These are phyloP conservation scores for Choreutis nemorana DNA, from an alignment of 2,888 invertebrate genomes.

Conservation along the genomic window DNA sequence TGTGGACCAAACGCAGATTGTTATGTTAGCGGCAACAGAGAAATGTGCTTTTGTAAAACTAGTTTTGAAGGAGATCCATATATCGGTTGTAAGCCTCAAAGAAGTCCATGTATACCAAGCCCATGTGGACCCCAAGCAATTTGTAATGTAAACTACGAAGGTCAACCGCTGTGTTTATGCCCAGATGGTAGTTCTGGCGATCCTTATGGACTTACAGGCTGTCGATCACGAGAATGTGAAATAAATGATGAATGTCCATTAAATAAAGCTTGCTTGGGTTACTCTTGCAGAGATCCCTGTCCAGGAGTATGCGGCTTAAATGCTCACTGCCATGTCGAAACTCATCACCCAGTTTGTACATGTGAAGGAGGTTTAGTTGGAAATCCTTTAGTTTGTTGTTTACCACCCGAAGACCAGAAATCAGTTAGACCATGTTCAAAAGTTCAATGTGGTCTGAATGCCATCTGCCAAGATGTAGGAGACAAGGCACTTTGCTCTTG, in stretches of 20 bases:
- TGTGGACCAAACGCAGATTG: constrained; percentile 86
- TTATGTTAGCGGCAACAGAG: constrained; percentile 81
- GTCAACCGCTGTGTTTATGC: constrained; percentile 77
- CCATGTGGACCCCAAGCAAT: constrained; percentile 83
- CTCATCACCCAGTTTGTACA: constrained; percentile 82
- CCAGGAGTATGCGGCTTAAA: constrained; percentile 82
- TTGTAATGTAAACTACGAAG: constrained; percentile 73
- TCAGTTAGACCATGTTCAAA: constrained; percentile 73
- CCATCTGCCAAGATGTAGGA: constrained; percentile 75
- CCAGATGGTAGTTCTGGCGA: constrained; percentile 79
- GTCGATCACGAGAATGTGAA: constrained; percentile 82
- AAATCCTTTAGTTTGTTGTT: constrained; percentile 80
- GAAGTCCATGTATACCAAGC: constrained; percentile 78
- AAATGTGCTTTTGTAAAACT: constrained; percentile 82
- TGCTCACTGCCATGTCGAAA: constrained; percentile 76
- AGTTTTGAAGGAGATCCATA: constrained; percentile 84
- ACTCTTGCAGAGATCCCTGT: constrained; percentile 82
- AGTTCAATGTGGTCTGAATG: constrained; percentile 81
- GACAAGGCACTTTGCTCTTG: constrained; percentile 81
- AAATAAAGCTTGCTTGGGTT: constrained; percentile 80
- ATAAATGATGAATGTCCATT: constrained; percentile 79
- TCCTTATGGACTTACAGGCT: constrained; percentile 75
- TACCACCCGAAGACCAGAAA: constrained; percentile 62
- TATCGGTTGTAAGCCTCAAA: constrained; percentile 74
- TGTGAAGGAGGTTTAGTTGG: constrained; percentile 78